Evolutionary conservation across 2,113 vertebrate genomes (phyloP).

Genomic region (Cryptotis parvus): DNA sequence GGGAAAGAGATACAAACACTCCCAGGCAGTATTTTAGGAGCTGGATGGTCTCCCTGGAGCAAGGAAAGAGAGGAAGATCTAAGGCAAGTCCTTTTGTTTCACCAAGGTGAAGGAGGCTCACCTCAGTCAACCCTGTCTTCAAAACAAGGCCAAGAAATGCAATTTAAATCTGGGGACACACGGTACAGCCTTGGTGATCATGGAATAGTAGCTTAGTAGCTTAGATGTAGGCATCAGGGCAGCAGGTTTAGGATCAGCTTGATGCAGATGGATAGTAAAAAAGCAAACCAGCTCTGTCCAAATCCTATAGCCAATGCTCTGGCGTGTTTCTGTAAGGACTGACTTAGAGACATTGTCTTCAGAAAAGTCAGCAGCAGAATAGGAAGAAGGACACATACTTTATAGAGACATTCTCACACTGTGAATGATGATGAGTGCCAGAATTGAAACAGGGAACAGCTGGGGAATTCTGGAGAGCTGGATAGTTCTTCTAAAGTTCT

Average conservation of each 20-base stretch:
- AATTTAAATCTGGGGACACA: neutral
- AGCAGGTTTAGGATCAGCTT: neutral
- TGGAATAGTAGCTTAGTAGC: neutral
- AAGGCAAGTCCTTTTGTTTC: neutral
- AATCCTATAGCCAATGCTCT: neutral
- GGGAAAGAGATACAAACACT: neutral
- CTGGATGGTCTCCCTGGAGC: neutral
- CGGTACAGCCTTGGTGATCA: neutral
- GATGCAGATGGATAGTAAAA: neutral
- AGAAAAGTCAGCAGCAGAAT: neutral
- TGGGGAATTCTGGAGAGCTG: neutral
- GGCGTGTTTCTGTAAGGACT: neutral
- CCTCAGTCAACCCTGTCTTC: neutral
- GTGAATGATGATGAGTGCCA: neutral
- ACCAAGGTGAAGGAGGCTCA: neutral
- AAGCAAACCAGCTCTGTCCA: neutral
- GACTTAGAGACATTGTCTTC: neutral
- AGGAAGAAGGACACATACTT: neutral
- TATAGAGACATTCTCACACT: neutral
- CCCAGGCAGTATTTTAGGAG: neutral
- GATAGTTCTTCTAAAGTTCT: neutral
- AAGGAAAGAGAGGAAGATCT: neutral
- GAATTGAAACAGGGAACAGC: neutral
- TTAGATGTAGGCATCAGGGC: neutral
- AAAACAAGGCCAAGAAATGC: slow-evolving; percentile 47